Base-by-base conservation (phyloP, 1,140 invertebrate species). In the Ceratitis capitata region DNA sequence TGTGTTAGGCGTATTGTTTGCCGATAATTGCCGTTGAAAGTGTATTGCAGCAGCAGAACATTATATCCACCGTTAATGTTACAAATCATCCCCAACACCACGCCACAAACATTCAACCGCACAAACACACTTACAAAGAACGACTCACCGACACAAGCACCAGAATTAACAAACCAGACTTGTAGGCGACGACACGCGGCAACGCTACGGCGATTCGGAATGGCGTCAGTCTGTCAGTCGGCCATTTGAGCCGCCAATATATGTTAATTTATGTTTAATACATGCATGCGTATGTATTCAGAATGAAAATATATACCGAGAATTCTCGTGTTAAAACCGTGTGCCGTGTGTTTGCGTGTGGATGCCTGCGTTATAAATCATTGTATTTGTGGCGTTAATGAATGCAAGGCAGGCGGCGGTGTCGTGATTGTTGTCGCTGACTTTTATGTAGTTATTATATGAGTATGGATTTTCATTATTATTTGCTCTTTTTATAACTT, bases 361-460 rank as follows among this genome's bases (percentile, higher is more conserved):
- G 14, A 26, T 29, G 32, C 61, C 16, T 69, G 3, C n/a, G 29
- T n/a, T n/a, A n/a, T 69, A 69, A 69, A 69, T 69, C 61, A 35
- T 69, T 14, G 61, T 78, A 47, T 78, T 42, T 78, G 69, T 78
- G 12, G 23, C 23, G 35, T 78, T 78, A 45, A 78, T 78, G 69
- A 78, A 78, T 78, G 39, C 69, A 47, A 45, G 39, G 39, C 69
- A 45, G 69, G 39, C 29, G 51, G 51, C 58, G 29, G 26, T 32
- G 39, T 78, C 14, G 23, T 78, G 39, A 23, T 78, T 78, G 69
- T 45, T 35, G 61, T 32, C 39, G 69, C 23, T 45, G 39, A 35
- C 69, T 78, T 78, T 78, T 78, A 78, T 78, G 69, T 78, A 45
- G 69, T n/a, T 19, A 56, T 56, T 56, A 56, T n/a, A n/a, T 29